Evolutionary conservation across 1,140 invertebrate species (phyloP), one percentile per base, ranked within the genome.

Genomic region (Papilio polytes): DNA sequence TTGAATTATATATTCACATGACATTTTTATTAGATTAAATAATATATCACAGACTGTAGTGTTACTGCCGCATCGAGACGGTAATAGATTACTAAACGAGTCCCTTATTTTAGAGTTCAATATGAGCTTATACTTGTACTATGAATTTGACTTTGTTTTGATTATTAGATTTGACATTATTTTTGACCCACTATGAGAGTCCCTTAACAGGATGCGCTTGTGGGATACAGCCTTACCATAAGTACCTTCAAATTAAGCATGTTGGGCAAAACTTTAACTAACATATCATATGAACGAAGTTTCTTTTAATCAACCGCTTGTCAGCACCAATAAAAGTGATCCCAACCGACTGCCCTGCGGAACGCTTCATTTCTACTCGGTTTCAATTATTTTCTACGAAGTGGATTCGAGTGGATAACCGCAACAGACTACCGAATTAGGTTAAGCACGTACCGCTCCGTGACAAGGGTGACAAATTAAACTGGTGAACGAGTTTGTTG

Each of bases 391-490:
- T 41, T 26, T 36, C 44, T 18, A 12, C 51, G 74, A 59, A 77
- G 51, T 36, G 74, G 74, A 26, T 31, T 63, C 63, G 26, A 66
- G 63, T 66, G 63, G 63, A 70, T 70, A 70, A 70, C 63, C 63
- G 26, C 46, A 76, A 76, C 74, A 22, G 73, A 7, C 41, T 22
- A 76, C 44, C 74, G 46, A 76, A 76, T 76, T 76, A 76, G 46
- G 46, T 51, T 76, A 76, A 76, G 73, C 41, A 48, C 73, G 73
- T 74, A 74, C 12, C n/a, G 3, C 73, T 74, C 74, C 48, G 46
- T 76, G 74, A 76, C 73, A 46, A 72, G 72, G 36, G 31, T 73
- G 72, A 73, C 46, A 48, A 76, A 76, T 76, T 76, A 76, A 76
- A 76, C n/a, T 51, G 15, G n/a, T 53, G 46, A 76, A 46, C 41